phyloP scores from a whole-genome alignment of 2,113 vertebrate species.

The Calyptommatus sinebrachiatus region DNA sequence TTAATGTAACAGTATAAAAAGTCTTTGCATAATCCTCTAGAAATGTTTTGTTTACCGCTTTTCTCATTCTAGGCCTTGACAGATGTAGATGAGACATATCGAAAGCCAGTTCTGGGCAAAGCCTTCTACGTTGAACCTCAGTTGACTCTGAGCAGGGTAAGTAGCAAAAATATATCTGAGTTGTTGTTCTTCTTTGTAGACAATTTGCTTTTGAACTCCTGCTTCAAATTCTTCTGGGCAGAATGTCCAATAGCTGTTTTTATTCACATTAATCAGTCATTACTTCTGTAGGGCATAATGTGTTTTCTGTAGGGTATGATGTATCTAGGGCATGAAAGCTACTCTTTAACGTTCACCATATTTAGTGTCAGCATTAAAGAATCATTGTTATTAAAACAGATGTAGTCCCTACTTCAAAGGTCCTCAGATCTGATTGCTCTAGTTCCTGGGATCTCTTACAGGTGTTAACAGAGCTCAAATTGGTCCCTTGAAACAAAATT shows the following conservation, averaged over 20 bases:
- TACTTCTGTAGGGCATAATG: neutral
- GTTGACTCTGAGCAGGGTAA: conserved; percentile 87
- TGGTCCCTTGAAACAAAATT: neutral
- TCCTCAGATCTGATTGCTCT: neutral
- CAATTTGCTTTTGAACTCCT: neutral
- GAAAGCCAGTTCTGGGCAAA: conserved; percentile 89
- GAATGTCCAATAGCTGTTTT: neutral
- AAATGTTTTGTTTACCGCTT: conserved; percentile 13
- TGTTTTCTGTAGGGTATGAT: neutral
- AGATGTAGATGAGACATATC: conserved; percentile 95
- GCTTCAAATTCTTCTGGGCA: neutral
- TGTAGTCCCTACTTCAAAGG: neutral
- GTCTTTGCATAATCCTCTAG: neutral
- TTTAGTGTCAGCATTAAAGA: neutral
- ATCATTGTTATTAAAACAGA: neutral
- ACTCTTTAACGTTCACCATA: neutral
- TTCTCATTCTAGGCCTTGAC: conserved; percentile 84
- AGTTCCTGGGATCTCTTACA: neutral
- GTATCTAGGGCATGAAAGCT: neutral
- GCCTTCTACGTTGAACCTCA: conserved; percentile 90
- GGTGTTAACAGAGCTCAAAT: neutral
- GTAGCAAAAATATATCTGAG: conserved; percentile 26
- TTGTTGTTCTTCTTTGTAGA: neutral
- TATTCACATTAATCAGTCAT: neutral
- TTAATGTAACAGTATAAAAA: neutral